phyloP scores from a whole-genome alignment of 2,797 vertebrate species.

The Hippopotamyrus pictus region DNA sequence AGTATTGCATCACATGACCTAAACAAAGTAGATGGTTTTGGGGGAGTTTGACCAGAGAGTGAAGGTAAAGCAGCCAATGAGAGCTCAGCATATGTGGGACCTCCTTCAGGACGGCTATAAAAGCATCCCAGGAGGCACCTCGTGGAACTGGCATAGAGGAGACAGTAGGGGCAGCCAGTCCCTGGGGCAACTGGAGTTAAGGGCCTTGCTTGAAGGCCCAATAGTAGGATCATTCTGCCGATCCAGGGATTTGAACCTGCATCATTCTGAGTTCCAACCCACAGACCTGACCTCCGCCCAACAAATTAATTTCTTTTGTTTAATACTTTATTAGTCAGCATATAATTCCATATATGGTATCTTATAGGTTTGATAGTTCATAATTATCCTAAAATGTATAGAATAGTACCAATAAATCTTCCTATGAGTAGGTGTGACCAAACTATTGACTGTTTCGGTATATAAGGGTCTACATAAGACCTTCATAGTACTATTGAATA shows the following conservation, averaged over 20 bases:
- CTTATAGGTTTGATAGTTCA: neutral
- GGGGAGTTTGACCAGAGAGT: neutral
- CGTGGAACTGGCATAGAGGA: neutral
- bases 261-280: neutral
- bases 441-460: neutral
- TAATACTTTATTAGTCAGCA: neutral
- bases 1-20: neutral
- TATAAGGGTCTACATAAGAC: neutral
- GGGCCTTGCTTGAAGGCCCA: neutral
- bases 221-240: neutral
- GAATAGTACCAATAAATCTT: neutral
- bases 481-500: neutral
- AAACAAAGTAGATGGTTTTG: neutral
- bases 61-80: neutral
- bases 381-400: neutral
- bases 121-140: neutral
- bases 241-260: neutral
- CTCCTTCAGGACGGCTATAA: neutral
- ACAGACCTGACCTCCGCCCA: neutral
- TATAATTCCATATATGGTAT: neutral
- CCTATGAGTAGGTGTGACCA: neutral
- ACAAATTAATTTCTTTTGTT: neutral
- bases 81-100: neutral
- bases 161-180: neutral
- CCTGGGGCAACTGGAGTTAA: neutral